Evolutionary conservation across 1,140 invertebrate species (phyloP), one percentile per base, ranked within the genome.

Genomic region (Euborellia annulipes): DNA sequence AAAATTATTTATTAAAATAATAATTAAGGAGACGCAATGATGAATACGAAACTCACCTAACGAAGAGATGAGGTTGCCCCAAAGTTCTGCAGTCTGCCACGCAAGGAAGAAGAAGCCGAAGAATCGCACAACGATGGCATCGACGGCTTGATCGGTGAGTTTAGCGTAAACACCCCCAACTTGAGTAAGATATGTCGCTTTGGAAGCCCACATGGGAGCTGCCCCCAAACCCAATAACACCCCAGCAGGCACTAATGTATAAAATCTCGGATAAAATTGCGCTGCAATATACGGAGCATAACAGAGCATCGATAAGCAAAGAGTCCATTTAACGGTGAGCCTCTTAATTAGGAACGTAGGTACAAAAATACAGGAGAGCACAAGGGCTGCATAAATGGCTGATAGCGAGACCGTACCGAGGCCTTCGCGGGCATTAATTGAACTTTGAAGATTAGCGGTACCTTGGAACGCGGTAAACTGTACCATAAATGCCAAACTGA

Each of bases 101-200:
- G 91, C 79, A 49, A 96, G 78, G 69, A 97, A 97, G 76, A 98
- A 98, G 70, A 95, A 87, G 18, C 93, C 93, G 64, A 97, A 98
- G 73, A 96, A 96, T 53, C 87, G 65, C 32, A 92, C 87, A 43
- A 96, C 85, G 50, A 94, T 86, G 4, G 82, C 84, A 60, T 94
- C 88, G 4, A 84, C 77, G 0, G 82, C 72, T 56, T 91, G 82
- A 50, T 88, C 85, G 11, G 83, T 86, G 34, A 89, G 66, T 57
- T 87, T 85, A 3, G 85, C 85, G 65, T 88, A 88, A 49, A 91
- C 81, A 36, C 85, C 82, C 16, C 85, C 89, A 4, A 82, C 81
- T 63, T 95, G 86, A 0, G 91, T 96, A 4, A 98, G 68, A 59
- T 97, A 98, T 0, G 87, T 90, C 41, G 90, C 91, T 62, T 96